phyloP scores from a whole-genome alignment of 2,888 invertebrate species.

The Andrena chrysosceles region DNA sequence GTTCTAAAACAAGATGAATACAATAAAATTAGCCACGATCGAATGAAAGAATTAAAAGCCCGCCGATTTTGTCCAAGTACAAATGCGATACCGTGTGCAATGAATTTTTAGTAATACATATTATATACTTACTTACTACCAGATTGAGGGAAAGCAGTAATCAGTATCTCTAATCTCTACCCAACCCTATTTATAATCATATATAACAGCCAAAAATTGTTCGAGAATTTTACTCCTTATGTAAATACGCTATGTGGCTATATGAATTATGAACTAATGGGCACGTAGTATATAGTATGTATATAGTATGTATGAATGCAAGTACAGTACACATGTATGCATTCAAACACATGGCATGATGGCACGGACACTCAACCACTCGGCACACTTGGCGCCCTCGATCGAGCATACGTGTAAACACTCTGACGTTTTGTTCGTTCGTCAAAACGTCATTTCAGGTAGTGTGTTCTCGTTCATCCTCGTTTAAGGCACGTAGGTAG shows the following conservation, averaged over 20 bases:
- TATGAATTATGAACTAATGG: too few relatives aligned
- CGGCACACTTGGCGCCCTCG: slow-evolving; percentile 36
- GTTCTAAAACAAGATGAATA: not conserved
- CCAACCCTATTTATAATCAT: too few relatives aligned
- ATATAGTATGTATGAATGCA: not conserved
- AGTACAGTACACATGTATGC: not conserved
- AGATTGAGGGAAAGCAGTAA: too few relatives aligned
- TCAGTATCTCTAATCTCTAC: too few relatives aligned
- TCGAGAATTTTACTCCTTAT: too few relatives aligned
- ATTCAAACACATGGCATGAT: not conserved
- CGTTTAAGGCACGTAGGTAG: not conserved
- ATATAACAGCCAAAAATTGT: too few relatives aligned
- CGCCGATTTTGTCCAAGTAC: not conserved
- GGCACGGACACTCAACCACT: not conserved
- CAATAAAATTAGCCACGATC: too few relatives aligned
- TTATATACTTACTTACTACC: too few relatives aligned
- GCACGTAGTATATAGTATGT: too few relatives aligned
- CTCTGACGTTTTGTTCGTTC: slow-evolving; percentile 51
- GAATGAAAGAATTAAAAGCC: not conserved
- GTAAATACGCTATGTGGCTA: too few relatives aligned
- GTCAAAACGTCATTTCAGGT: slow-evolving; percentile 41
- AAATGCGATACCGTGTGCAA: not conserved
- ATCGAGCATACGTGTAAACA: slow-evolving; percentile 23
- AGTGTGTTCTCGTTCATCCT: slow-evolving; percentile 2
- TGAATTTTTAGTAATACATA: not conserved